Conservation (phyloP, 2,113 vertebrate species). For the Canis aureus region DNA sequence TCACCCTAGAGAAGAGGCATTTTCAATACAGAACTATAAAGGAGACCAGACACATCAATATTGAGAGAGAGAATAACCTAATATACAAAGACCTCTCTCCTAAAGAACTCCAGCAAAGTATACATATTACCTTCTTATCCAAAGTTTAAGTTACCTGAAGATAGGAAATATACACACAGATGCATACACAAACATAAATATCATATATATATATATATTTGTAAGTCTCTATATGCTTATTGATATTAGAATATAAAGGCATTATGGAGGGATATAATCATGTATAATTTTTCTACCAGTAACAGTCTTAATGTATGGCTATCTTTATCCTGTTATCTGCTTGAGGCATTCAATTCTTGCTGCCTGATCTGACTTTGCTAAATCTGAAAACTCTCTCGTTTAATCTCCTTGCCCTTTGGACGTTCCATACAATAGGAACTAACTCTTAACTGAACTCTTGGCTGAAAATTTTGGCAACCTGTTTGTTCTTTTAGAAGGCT, state of each 20-base stretch:
- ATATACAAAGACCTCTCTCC: neutral
- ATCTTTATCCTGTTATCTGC: neutral
- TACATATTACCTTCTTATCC: neutral
- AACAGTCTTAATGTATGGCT: neutral
- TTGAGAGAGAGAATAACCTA: neutral
- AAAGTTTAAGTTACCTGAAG: neutral
- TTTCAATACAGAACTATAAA: neutral
- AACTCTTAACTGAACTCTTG: neutral
- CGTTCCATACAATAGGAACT: neutral
- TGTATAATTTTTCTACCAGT: neutral
- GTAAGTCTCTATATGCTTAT: neutral
- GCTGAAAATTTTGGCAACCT: neutral
- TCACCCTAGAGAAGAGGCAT: neutral
- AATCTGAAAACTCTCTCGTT: neutral
- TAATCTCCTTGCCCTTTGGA: neutral
- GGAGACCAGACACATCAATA: neutral
- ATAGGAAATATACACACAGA: neutral
- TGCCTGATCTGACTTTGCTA: neutral
- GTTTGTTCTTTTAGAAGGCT: neutral
- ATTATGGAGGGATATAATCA: neutral
- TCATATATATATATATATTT: neutral
- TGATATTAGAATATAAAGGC: neutral
- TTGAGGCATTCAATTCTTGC: neutral
- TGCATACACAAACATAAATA: neutral
- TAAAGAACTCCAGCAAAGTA: neutral